Conservation (phyloP, 2,888 invertebrate genomes). For the Caenorhabditis sp. region DNA sequence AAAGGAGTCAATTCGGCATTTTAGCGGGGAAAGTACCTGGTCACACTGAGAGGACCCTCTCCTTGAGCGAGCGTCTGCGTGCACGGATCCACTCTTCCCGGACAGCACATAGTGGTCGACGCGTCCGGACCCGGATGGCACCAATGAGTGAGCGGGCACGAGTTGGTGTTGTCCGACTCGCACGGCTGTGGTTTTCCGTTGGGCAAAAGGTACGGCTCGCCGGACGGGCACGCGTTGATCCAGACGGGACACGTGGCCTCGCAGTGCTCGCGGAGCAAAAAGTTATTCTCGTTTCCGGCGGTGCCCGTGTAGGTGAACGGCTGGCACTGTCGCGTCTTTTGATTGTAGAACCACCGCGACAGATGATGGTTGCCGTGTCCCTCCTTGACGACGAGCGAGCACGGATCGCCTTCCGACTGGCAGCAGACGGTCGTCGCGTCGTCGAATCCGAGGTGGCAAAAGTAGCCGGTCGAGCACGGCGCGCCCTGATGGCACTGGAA, state of each 20-base stretch:
- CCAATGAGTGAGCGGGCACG: slow-evolving; percentile 73
- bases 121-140: slow-evolving; percentile 72
- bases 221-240: slow-evolving; percentile 73
- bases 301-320: slow-evolving; percentile 73
- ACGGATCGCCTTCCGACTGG: slow-evolving; percentile 69
- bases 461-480: slow-evolving; percentile 64
- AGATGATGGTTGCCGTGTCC: slow-evolving; percentile 61
- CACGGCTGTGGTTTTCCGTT: slow-evolving; percentile 63
- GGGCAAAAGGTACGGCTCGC: slow-evolving; percentile 70
- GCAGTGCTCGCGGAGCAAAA: slow-evolving; percentile 73
- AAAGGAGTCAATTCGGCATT: too few species aligned
- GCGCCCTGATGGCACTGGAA: slow-evolving; percentile 67
- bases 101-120: slow-evolving; percentile 72
- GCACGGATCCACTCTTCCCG: slow-evolving; percentile 72
- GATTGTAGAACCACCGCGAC: slow-evolving; percentile 68
- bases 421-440: slow-evolving; percentile 76
- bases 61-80: slow-evolving; percentile 63
- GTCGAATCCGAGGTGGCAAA: slow-evolving; percentile 76
- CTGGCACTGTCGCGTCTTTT: slow-evolving; percentile 67
- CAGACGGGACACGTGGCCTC: slow-evolving; percentile 74
- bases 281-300: slow-evolving; percentile 78
- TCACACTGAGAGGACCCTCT: slow-evolving; percentile 64
- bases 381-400: slow-evolving; percentile 63
- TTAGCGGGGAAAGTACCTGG: too few species aligned
- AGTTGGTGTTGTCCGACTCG: slow-evolving; percentile 47